Conservation (phyloP, 2,113 vertebrate species). For the Marmota flaviventris region DNA sequence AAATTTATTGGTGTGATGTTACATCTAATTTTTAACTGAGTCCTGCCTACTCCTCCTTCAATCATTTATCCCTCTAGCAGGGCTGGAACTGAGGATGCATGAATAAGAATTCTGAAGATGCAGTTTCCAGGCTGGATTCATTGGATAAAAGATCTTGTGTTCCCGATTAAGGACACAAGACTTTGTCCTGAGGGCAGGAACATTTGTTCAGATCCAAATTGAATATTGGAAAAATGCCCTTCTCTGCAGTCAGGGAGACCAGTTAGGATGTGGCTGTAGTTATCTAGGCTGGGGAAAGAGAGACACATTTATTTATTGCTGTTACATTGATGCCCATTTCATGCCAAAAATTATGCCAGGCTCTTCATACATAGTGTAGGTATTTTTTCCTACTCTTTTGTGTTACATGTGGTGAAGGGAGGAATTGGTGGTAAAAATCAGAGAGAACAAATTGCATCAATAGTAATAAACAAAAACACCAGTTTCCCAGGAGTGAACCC, state of each 20-base stretch:
- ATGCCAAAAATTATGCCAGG: not conserved
- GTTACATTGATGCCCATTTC: not conserved
- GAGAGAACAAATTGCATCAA: not conserved
- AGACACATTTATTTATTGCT: not conserved
- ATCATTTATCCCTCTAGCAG: not conserved
- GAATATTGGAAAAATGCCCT: slow-evolving; percentile 2
- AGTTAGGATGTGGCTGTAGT: no score
- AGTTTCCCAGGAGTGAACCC: not conserved
- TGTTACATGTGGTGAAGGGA: not conserved
- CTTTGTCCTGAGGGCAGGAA: not conserved
- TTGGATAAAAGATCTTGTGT: not conserved
- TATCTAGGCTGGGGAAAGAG: not conserved
- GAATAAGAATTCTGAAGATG: not conserved
- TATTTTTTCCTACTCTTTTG: not conserved
- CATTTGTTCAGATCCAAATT: not conserved
- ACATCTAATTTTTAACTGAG: not conserved
- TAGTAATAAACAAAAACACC: not conserved
- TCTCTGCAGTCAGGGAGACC: not conserved
- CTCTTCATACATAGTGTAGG: not conserved
- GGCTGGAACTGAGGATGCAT: not conserved
- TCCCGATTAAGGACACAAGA: not conserved
- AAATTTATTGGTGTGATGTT: not conserved
- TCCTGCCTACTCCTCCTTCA: not conserved
- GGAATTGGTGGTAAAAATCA: not conserved
- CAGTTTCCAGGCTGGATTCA: not conserved